A percentile compares a stretch with the other conserved stretches of the same genome.
Conservation (phyloP, 2,888 invertebrate species). For the Lochmaea capreae region DNA sequence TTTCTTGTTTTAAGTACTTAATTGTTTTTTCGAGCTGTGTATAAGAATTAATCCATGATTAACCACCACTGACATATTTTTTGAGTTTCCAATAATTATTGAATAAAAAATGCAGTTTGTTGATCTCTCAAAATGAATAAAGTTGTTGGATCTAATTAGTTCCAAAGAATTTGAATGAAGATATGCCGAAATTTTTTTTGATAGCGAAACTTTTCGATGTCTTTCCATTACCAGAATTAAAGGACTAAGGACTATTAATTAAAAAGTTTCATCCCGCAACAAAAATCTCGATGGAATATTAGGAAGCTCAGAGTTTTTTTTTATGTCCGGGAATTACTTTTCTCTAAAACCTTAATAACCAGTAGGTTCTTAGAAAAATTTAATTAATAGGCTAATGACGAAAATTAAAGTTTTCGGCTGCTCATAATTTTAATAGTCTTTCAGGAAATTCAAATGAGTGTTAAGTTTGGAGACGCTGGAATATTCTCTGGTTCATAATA, state of each 20-base stretch:
- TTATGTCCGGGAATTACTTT: slow-evolving; percentile 39
- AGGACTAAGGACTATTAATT: slow-evolving; percentile 44
- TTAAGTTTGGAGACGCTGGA: background rate
- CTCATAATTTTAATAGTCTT: slow-evolving; percentile 22
- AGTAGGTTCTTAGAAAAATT: slow-evolving; percentile 18
- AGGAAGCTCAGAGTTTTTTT: slow-evolving; percentile 36
- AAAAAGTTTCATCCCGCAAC: slow-evolving; percentile 41
- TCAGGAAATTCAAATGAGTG: background rate
- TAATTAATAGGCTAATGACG: slow-evolving; percentile 14
- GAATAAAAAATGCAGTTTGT: slow-evolving; percentile 19
- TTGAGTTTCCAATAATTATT: too few relatives aligned
- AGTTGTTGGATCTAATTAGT: slow-evolving; percentile 34
- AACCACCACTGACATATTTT: too few relatives aligned
- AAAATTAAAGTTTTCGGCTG: slow-evolving; percentile 21
- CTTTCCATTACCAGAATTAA: slow-evolving; percentile 42
- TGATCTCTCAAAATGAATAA: slow-evolving; percentile 34
- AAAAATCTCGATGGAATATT: slow-evolving; percentile 34
- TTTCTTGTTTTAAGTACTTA: too few relatives aligned
- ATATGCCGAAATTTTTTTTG: slow-evolving; percentile 18
- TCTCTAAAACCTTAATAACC: slow-evolving; percentile 31
- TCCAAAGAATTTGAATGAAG: slow-evolving; percentile 30
- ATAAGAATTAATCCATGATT: too few relatives aligned
- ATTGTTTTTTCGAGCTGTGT: too few relatives aligned
- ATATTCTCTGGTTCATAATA: background rate
- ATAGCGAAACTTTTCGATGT: slow-evolving; percentile 41